phyloP scores from a whole-genome alignment of 2,888 invertebrate genomes.

The Tineola bisselliella region DNA sequence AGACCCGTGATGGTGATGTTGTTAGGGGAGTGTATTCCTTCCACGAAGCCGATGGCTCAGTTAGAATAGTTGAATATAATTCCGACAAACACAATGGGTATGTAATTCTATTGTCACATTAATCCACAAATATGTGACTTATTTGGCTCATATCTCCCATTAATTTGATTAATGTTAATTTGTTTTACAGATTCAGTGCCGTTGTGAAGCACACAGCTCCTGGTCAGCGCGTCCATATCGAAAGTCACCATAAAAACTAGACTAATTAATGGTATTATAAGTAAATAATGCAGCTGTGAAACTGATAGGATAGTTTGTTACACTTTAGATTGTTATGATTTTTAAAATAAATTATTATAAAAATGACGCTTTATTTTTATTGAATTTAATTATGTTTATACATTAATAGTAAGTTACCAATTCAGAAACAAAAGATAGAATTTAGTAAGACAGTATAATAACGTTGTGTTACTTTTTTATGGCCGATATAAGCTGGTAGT shows the following conservation, averaged over 20 bases:
- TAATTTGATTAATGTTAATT: too few relatives aligned
- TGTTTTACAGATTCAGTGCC: slow-evolving; percentile 60
- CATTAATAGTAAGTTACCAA: too few relatives aligned
- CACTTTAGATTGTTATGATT: slow-evolving; percentile 53
- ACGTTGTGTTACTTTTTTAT: too few relatives aligned
- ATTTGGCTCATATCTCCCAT: too few relatives aligned
- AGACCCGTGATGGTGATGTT: slow-evolving; percentile 69
- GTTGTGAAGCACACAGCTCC: slow-evolving; percentile 66
- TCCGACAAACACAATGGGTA: slow-evolving; percentile 69
- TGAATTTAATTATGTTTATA: neutral
- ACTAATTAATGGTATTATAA: neutral
- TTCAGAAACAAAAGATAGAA: too few relatives aligned
- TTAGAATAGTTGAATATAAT: slow-evolving; percentile 69
- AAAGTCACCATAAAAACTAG: slow-evolving; percentile 46
- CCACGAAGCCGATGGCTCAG: slow-evolving; percentile 69
- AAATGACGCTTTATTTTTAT: neutral
- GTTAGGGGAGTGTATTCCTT: slow-evolving; percentile 73
- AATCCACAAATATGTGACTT: too few relatives aligned
- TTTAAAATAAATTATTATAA: slow-evolving; percentile 30
- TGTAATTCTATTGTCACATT: slow-evolving; percentile 18
- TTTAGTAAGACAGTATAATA: too few relatives aligned
- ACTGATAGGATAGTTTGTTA: slow-evolving; percentile 18
- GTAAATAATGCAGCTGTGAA: slow-evolving; percentile 13
- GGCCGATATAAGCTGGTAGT: too few relatives aligned
- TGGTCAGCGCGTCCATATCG: slow-evolving; percentile 45